phyloP scores from a whole-genome alignment of 2,797 vertebrate genomes.

The Manis crassicaudata region DNA sequence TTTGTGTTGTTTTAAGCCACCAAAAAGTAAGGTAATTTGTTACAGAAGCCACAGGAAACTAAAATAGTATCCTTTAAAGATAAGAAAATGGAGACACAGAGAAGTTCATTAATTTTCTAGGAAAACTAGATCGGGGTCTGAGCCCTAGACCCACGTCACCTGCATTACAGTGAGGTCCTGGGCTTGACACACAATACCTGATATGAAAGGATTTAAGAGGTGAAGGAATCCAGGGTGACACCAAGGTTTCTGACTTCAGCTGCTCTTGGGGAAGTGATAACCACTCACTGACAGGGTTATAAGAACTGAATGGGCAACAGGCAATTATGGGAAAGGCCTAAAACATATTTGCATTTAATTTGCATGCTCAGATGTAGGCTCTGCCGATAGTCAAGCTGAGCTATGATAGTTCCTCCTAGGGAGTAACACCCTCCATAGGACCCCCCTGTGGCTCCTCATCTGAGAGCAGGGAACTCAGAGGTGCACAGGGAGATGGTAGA shows the following conservation, averaged over 20 bases:
- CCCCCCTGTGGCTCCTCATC: background rate
- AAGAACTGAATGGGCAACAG: background rate
- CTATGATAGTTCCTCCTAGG: background rate
- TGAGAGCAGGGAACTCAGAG: background rate
- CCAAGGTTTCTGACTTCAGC: background rate
- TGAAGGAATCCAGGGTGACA: background rate
- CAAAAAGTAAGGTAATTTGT: background rate
- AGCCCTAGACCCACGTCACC: background rate
- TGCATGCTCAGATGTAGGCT: background rate
- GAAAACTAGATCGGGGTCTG: background rate
- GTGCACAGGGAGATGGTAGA: background rate
- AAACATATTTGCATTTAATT: background rate
- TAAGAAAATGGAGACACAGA: background rate
- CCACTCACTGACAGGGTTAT: background rate
- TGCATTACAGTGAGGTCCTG: background rate
- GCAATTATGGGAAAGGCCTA: background rate
- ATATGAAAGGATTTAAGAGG: background rate
- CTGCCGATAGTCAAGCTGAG: background rate
- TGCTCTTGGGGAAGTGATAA: background rate
- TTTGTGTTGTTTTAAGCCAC: background rate
- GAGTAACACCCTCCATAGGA: background rate
- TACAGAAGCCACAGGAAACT: background rate
- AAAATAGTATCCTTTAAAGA: background rate
- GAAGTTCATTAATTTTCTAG: background rate
- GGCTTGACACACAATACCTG: background rate